Percentiles rank a stretch among this genome's conserved stretches.
Conservation (phyloP, 2,113 vertebrate species). For the Callaeas wilsoni region DNA sequence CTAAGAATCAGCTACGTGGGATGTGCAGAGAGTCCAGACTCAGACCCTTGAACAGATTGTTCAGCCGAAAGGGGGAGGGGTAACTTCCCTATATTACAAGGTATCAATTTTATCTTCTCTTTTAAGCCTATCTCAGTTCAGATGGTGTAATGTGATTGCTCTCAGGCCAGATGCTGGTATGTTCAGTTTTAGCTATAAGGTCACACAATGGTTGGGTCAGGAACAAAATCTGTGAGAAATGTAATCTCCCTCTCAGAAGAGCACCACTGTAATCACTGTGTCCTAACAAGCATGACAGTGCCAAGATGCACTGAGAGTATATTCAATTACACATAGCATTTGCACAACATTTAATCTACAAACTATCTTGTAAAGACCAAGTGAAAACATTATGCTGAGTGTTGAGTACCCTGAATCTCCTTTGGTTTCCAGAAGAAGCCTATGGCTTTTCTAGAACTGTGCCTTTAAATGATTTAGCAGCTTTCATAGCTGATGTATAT, state of each 20-base stretch:
- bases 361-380: background rate
- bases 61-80: background rate
- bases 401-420: background rate
- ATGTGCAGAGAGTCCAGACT: background rate
- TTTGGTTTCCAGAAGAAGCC: background rate
- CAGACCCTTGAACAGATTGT: background rate
- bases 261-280: background rate
- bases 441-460: background rate
- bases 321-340: background rate
- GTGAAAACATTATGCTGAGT: background rate
- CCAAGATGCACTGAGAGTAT: background rate
- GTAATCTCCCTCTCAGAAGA: background rate
- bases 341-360: background rate
- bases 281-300: background rate
- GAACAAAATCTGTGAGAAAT: background rate
- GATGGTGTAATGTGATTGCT: background rate
- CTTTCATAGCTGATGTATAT: background rate
- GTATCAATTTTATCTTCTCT: background rate
- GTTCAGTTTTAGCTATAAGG: background rate
- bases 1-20: background rate
- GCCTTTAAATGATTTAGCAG: background rate
- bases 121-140: background rate
- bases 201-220: background rate
- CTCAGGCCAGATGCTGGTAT: background rate
- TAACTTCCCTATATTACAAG: background rate